These are phyloP conservation scores for Hofmannophila pseudospretella DNA, from an alignment of 2,888 invertebrate species.

Conservation along the genomic window DNA sequence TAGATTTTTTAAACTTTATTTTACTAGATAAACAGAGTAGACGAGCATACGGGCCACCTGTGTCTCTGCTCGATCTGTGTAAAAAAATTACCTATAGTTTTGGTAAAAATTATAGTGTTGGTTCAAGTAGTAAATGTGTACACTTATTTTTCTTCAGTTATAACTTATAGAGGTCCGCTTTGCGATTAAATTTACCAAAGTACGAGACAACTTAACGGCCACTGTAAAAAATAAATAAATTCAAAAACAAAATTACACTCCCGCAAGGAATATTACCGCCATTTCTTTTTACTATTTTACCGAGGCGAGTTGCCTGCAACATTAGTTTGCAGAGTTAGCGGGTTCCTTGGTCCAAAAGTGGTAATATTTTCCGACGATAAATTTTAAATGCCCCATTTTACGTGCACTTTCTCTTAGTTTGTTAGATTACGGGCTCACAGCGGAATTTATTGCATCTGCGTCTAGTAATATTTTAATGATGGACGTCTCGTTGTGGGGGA, in stretches of 20 bases:
- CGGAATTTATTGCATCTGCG: conserved; percentile 49
- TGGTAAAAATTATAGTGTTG: no score
- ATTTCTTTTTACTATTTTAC: conserved; percentile 45
- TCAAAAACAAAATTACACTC: conserved; percentile 34
- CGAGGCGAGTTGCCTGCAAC: conserved; percentile 45
- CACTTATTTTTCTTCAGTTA: no score
- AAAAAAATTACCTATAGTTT: no score
- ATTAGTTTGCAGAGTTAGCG: conserved; percentile 57
- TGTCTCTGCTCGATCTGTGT: no score
- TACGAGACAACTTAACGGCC: not conserved
- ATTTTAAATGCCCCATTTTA: conserved; percentile 63
- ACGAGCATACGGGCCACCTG: no score
- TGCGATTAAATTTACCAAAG: not conserved
- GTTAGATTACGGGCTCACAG: conserved; percentile 48
- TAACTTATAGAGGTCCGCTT: no score
- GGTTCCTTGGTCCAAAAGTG: conserved; percentile 47
- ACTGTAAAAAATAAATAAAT: conserved; percentile 8
- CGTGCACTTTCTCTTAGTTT: conserved; percentile 60
- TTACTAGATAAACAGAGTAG: no score
- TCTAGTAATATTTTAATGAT: conserved; percentile 41
- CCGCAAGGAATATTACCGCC: conserved; percentile 38
- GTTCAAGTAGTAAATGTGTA: no score
- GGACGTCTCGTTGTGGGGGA: conserved; percentile 20
- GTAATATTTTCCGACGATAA: conserved; percentile 68
- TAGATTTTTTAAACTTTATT: no score